Base-by-base conservation (phyloP, 92 coral and sea anemone genomes). In the Pocillopora grandis region DNA sequence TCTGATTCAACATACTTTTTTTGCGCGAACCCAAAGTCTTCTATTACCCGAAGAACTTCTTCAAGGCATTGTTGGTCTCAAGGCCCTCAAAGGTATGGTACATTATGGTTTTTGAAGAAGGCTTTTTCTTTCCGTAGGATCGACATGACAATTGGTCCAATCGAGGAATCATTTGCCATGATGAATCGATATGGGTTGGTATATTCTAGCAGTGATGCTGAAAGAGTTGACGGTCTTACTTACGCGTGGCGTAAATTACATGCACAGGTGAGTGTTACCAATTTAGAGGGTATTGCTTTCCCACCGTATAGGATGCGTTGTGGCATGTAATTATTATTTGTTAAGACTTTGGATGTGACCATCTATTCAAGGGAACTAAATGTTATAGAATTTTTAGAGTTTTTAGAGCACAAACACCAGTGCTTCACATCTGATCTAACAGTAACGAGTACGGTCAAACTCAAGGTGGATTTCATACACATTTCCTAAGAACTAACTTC, bases 101-200 rank as follows among this genome's bases (percentile, higher is more conserved):
- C 52, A 15, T 33, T 10, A 33, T 12, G 18, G 33, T 36, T 18
- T 63, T 18, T n/a, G 5, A 75, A 31, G 11, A 0, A 42, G 4
- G 52, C 52, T 42, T 42, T 27, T 10, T 16, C 75, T 73, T 62
- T 33, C 57, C 69, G 16, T 76, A 97, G 99, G 87, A 97, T 97
- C 75, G 99, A 97, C 87, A 97, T 97, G 99, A 97, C 98, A 18
- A 91, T 97, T 61, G 99, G 99, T 8, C 99, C 99, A 58, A 97
- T 97, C 59, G 99, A 97, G 80, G 99, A 97, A 78, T 97, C 99
- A 12, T 97, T 97, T 88, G 99, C 99, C 13, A 91, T 97, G 95
- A 90, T 97, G 85, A 94, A 94, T 71, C 95, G 98, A 12, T 97
- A 97, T 66, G 98, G 98, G 21, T 88, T 97, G 12, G 95, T 92